Evolutionary conservation across 2,113 vertebrate species (phyloP).

Genomic region (Mormoops blainvillei): DNA sequence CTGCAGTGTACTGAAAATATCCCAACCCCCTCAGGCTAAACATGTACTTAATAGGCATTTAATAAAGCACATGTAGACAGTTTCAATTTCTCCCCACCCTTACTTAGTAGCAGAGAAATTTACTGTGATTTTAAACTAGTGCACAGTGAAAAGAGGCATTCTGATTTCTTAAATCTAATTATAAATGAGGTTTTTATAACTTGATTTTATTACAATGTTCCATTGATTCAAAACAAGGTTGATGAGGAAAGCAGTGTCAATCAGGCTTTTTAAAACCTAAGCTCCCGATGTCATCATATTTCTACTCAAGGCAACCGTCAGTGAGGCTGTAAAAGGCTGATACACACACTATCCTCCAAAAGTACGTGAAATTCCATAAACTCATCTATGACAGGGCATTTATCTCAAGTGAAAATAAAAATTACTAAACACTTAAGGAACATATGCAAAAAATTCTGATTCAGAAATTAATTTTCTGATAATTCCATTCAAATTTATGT

Average conservation of each 20-base stretch:
- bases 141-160: background rate
- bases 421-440: background rate
- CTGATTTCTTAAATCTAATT: background rate
- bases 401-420: background rate
- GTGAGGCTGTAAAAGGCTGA: background rate
- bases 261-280: background rate
- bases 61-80: background rate
- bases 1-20: background rate
- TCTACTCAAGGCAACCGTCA: background rate
- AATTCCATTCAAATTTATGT: background rate
- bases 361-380: background rate
- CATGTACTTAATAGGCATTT: background rate
- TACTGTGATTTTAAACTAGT: background rate
- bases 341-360: background rate
- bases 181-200: background rate
- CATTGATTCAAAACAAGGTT: background rate
- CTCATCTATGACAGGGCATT: background rate
- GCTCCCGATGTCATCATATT: background rate
- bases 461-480: background rate
- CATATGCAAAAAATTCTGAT: background rate
- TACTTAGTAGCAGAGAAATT: background rate
- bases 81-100: background rate
- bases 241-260: background rate
- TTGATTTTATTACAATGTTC: background rate
- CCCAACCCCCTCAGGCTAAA: background rate